Evolutionary conservation across 64 coral and sea anemone genomes (phyloP).

Genomic region (Montipora efflorescens): DNA sequence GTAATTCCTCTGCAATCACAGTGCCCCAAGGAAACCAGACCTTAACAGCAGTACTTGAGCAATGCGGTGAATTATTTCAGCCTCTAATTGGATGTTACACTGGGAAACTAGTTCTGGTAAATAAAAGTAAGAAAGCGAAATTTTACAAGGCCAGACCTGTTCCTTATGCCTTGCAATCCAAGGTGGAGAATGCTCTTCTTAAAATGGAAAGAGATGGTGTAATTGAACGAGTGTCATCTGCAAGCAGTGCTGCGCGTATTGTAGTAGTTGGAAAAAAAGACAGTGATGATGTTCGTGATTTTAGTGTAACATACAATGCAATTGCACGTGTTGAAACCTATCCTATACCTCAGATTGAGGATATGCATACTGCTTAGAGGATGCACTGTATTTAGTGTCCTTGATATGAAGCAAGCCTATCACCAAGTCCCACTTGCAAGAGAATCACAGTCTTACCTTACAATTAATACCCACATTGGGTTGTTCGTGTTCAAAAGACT

Average conservation of each 20-base stretch:
- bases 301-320: not conserved
- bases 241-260: constrained; percentile 50
- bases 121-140: constrained; percentile 19
- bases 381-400: constrained; percentile 21
- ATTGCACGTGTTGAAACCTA: constrained; percentile 16
- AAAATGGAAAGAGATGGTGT: constrained; percentile 82
- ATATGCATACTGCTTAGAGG: constrained; percentile 69
- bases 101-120: not conserved
- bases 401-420: constrained; percentile 69
- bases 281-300: too few relatives aligned
- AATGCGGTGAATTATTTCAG: constrained; percentile 6
- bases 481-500: constrained; percentile 59
- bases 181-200: constrained; percentile 14
- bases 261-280: too few relatives aligned
- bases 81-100: constrained; percentile 37
- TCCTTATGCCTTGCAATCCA: constrained; percentile 10
- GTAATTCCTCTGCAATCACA: not conserved
- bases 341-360: constrained; percentile 54
- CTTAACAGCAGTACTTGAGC: constrained; percentile 12
- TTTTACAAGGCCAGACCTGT: constrained; percentile 57
- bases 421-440: constrained; percentile 58
- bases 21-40: not conserved
- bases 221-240: constrained; percentile 71
- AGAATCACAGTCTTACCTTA: constrained; percentile 31
- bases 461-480: constrained; percentile 68